A percentile compares a stretch with the other conserved stretches of the same genome.
These are phyloP conservation scores for Nephrotoma flavescens DNA, from an alignment of 2,888 invertebrate species.

Conservation along the genomic window DNA sequence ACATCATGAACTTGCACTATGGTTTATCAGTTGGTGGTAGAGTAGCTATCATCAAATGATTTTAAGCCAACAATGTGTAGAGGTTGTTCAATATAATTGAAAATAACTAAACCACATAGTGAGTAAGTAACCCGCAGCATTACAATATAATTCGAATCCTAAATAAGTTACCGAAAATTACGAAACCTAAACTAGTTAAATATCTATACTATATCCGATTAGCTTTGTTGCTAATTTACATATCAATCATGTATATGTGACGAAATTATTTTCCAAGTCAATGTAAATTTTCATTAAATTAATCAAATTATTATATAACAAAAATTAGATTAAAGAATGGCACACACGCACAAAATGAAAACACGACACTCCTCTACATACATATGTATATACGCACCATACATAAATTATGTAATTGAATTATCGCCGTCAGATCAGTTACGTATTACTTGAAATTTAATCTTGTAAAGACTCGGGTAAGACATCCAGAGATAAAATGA, in stretches of 20 bases:
- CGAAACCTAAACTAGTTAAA: too few relatives aligned
- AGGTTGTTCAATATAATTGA: too few relatives aligned
- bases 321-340: background rate
- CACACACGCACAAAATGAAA: background rate
- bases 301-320: background rate
- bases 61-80: too few relatives aligned
- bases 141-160: too few relatives aligned
- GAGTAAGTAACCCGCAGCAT: too few relatives aligned
- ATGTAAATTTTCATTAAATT: background rate
- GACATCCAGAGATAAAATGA: background rate
- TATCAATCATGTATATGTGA: background rate
- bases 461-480: background rate
- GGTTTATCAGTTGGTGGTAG: too few relatives aligned
- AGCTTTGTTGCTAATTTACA: too few relatives aligned
- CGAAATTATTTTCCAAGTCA: background rate
- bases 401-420: background rate
- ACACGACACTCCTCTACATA: background rate
- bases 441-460: background rate
- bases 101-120: too few relatives aligned
- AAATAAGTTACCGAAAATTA: too few relatives aligned
- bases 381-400: background rate
- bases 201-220: too few relatives aligned
- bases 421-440: background rate
- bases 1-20: too few relatives aligned
- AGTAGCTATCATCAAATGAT: too few relatives aligned